Evolutionary conservation across 2,888 invertebrate genomes (phyloP).

Genomic region (Eupsilia transversa): DNA sequence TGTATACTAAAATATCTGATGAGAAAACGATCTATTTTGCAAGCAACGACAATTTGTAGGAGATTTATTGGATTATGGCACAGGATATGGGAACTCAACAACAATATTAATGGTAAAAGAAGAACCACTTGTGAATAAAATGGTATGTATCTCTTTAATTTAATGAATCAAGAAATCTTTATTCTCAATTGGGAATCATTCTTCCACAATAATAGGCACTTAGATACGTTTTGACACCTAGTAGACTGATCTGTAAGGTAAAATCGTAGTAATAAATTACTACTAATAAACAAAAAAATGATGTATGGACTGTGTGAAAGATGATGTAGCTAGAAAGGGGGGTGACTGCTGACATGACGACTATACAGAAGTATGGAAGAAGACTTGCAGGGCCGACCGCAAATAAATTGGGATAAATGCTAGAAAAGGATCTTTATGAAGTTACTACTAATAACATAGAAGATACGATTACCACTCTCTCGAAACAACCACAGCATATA

Average conservation of each 20-base stretch:
- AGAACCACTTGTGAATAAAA: neutral
- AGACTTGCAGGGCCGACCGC: no score
- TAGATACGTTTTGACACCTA: neutral
- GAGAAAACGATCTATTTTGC: conserved; percentile 42
- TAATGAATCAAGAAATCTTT: neutral
- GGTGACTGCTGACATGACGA: neutral
- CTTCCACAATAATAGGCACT: neutral
- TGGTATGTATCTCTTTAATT: neutral
- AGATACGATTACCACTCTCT: neutral
- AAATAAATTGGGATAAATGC: neutral
- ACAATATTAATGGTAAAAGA: conserved; percentile 10
- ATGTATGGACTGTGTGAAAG: neutral
- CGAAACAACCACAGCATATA: conserved; percentile 14
- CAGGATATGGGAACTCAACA: neutral
- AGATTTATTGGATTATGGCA: conserved; percentile 32
- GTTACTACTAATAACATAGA: neutral
- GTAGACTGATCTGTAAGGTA: neutral
- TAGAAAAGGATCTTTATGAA: neutral
- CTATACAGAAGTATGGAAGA: neutral
- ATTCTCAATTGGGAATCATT: neutral
- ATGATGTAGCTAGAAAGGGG: neutral
- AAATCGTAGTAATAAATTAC: neutral
- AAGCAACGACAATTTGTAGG: neutral
- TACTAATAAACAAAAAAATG: neutral
- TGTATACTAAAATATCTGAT: conserved; percentile 43